phyloP scores from a whole-genome alignment of 2,797 vertebrate species.

The Leuciscus waleckii region DNA sequence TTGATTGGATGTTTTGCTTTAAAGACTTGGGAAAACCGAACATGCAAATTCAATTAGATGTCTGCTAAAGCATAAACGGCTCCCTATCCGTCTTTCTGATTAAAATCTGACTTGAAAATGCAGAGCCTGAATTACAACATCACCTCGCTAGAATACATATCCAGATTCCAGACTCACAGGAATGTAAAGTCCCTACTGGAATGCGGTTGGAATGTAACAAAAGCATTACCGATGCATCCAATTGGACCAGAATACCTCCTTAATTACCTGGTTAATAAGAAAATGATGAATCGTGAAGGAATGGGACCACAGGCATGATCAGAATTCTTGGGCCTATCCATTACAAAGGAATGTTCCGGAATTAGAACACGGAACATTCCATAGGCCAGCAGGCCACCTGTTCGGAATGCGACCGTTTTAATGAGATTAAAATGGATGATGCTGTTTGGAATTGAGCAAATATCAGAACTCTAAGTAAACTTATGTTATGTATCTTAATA shows the following conservation, averaged over 20 bases:
- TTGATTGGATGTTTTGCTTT: not conserved
- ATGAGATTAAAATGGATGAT: conserved; percentile 13
- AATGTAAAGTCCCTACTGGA: not conserved
- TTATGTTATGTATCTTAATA: conserved; percentile 20
- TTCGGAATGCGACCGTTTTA: conserved; percentile 36
- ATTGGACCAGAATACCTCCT: not conserved
- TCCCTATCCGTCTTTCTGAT: conserved; percentile 22
- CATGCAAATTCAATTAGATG: not conserved
- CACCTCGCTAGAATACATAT: not conserved
- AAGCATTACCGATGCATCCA: not conserved
- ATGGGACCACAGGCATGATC: conserved; percentile 37
- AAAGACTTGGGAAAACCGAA: not conserved
- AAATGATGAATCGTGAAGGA: conserved; percentile 15
- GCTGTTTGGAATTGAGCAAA: conserved; percentile 44
- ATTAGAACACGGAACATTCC: conserved; percentile 42
- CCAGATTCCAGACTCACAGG: conserved; percentile 6
- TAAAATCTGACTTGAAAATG: conserved; percentile 22
- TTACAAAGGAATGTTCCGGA: conserved; percentile 45
- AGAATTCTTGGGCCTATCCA: conserved; percentile 41
- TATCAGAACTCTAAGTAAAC: conserved; percentile 9
- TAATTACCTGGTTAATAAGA: conserved; percentile 25
- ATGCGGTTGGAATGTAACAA: conserved; percentile 22
- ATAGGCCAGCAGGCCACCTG: conserved; percentile 51
- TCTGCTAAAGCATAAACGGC: not conserved
- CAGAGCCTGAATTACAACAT: not conserved